Evolutionary conservation across 2,113 vertebrate genomes (phyloP).

Genomic region (Physeter macrocephalus): DNA sequence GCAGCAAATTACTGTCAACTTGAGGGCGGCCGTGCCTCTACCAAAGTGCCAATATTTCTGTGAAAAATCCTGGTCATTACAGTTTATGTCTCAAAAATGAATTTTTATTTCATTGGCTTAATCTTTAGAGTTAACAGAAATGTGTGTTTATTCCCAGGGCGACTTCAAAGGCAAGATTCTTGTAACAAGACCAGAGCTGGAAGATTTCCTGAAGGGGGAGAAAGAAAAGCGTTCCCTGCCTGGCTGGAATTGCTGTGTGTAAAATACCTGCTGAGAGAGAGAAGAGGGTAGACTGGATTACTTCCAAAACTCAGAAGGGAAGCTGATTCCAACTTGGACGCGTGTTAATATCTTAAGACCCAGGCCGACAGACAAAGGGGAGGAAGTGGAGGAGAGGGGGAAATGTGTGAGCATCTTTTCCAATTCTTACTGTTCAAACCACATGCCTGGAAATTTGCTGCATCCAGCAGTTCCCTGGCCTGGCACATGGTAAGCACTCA

Average conservation of each 20-base stretch:
- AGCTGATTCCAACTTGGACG: slow-evolving; percentile 63
- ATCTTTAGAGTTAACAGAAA: slow-evolving; percentile 55
- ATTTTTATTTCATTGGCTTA: slow-evolving; percentile 67
- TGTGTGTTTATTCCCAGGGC: slow-evolving; percentile 38
- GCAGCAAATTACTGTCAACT: slow-evolving; percentile 44
- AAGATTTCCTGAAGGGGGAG: slow-evolving; percentile 67
- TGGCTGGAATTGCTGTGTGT: slow-evolving; percentile 69
- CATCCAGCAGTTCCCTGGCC: background rate
- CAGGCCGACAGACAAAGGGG: slow-evolving; percentile 63
- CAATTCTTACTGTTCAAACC: slow-evolving; percentile 50
- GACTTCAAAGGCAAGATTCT: slow-evolving; percentile 1
- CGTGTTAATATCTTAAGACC: slow-evolving; percentile 70
- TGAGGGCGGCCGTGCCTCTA: background rate
- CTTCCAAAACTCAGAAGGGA: slow-evolving; percentile 75
- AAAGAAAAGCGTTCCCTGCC: slow-evolving; percentile 56
- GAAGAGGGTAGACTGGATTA: slow-evolving; percentile 70
- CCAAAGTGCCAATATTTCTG: background rate
- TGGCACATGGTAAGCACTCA: background rate
- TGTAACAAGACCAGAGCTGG: slow-evolving; percentile 37
- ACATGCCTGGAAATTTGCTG: background rate
- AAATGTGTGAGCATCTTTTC: background rate
- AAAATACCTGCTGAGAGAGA: slow-evolving; percentile 75
- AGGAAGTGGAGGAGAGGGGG: slow-evolving; percentile 51
- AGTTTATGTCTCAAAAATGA: slow-evolving; percentile 65
- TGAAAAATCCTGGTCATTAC: slow-evolving; percentile 46